These are phyloP conservation scores for Gasterosteus nipponicus DNA, from an alignment of 2,113 vertebrate species.

Conservation along the genomic window DNA sequence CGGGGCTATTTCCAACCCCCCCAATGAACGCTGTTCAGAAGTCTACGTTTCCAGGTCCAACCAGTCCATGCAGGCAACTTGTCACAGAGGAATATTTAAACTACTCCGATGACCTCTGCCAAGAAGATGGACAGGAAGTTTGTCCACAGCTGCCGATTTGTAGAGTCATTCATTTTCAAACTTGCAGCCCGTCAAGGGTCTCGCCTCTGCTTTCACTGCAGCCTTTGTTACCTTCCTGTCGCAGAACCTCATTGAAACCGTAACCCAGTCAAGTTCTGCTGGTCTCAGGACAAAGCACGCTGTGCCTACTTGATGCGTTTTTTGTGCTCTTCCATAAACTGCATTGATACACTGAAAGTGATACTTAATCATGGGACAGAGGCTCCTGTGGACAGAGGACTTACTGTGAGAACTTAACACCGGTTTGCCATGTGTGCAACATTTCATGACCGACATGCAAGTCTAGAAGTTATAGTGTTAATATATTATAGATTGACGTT, in stretches of 20 bases:
- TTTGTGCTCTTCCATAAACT: not conserved
- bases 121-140: slow-evolving; percentile 6
- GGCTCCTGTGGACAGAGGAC: not conserved
- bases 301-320: not conserved
- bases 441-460: not conserved
- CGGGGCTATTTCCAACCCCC: not conserved
- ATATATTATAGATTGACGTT: not conserved
- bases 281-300: not conserved
- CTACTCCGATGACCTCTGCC: slow-evolving; percentile 15
- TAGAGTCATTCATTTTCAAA: not conserved
- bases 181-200: not conserved
- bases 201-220: slow-evolving; percentile 2
- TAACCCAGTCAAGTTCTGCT: not conserved
- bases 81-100: not conserved
- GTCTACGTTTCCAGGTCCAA: slow-evolving; percentile 12
- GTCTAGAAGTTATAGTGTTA: not conserved
- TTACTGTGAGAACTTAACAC: not conserved
- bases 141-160: slow-evolving; percentile 2
- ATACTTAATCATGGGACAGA: not conserved
- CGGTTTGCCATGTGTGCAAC: not conserved
- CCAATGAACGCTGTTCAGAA: not conserved
- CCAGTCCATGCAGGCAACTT: not conserved
- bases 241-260: not conserved
- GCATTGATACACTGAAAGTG: not conserved
- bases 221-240: not conserved